Evolutionary conservation across 2,888 invertebrate genomes (phyloP).

Genomic region (Halictus quadricinctus): DNA sequence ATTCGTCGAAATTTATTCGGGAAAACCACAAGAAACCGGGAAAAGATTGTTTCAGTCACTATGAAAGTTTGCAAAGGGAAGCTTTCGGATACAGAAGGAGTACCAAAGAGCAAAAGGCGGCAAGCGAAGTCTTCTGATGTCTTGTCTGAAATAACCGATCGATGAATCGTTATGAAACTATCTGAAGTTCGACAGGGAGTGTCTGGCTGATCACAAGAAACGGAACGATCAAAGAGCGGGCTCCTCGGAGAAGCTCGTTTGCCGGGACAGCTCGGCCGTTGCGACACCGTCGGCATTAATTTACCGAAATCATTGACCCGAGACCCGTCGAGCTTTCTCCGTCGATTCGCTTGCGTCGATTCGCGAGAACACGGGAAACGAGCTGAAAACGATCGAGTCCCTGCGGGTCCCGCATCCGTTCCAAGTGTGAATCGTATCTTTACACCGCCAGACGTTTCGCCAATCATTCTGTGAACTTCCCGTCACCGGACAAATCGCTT

Average conservation of each 20-base stretch:
- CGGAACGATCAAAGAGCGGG: constrained; percentile 2
- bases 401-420: constrained; percentile 22
- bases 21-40: neutral
- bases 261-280: neutral
- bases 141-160: neutral
- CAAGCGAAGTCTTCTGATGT: neutral
- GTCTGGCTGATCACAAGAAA: neutral
- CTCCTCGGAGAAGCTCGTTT: neutral
- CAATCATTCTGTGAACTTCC: neutral
- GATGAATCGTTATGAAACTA: neutral
- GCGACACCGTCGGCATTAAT: neutral
- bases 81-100: too few species aligned
- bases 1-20: neutral
- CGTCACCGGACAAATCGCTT: neutral
- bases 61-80: neutral
- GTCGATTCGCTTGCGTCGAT: too few species aligned
- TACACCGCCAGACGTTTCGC: neutral
- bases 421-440: neutral
- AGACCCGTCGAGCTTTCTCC: neutral
- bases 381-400: constrained; percentile 17
- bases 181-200: neutral
- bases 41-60: neutral
- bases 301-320: constrained; percentile 14
- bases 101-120: neutral
- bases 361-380: neutral